Base-by-base conservation (phyloP, 2,888 invertebrate species). In the Cephus pulcher region DNA sequence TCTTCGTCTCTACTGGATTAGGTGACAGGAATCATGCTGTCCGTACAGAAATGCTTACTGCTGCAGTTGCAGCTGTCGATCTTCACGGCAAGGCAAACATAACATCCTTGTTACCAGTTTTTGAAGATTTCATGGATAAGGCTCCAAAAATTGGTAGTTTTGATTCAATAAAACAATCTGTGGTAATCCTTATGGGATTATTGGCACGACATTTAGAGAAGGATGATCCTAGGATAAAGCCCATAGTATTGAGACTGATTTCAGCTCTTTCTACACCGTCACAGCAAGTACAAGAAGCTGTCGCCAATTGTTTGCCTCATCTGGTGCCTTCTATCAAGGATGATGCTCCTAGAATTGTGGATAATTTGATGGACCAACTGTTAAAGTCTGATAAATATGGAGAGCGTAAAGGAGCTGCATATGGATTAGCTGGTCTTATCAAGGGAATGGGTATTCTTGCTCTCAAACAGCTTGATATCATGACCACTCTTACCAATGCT, bases 241-340 rank as follows among this genome's bases (percentile, higher is more conserved):
- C 99, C n/a, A 99, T 99, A 88, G 96, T 99, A 12, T 95, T 95
- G 86, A 94, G 98, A 80, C 93, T 99, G 74, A 95, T 99, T 76
- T 95, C 97, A 76, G 97, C 99, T 0, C 93, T 99, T 6, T 97
- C 97, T 68, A 99, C 99, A 69, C 99, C 99, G 15, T 98, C 99
- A 69, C 98, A 99, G 91, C 97, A 97, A 93, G 98, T 99, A 0
- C 99, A 99, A 94, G 98, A 98, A 92, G 97, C 99, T 0, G 99
- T 99, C 0, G 97, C 98, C 73, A 97, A 98, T 92, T 99, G 99
- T 90, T 93, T 99, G 81, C 98, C 99, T 0, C 97, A 97, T 86
- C 92, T 99, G 80, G 97, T 99, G 83, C 97, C 97, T 0, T 97
- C 98, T 0, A 96, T 99, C 33, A 97, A 97, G 90, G 96, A 96